Evolutionary conservation across 2,113 vertebrate species (phyloP).

Genomic region (Labeo catla): DNA sequence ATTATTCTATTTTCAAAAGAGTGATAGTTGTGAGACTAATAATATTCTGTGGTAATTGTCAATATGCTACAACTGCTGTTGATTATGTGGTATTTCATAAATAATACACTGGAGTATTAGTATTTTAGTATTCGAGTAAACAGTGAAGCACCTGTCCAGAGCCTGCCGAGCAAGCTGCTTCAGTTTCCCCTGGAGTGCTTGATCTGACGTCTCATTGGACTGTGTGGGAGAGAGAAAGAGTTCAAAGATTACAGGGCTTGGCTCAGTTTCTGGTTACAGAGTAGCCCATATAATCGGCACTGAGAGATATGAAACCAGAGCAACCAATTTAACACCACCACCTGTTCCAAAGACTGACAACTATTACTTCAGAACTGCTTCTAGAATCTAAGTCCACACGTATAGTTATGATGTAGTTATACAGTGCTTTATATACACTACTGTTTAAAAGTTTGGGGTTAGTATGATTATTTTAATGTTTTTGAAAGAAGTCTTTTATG

Average conservation of each 20-base stretch:
- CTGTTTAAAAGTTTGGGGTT: background rate
- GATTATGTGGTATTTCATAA: background rate
- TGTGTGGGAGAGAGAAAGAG: slow-evolving; percentile 63
- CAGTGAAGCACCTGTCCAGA: slow-evolving; percentile 83
- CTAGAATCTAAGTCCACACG: background rate
- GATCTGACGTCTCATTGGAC: slow-evolving; percentile 92
- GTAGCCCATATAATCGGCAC: slow-evolving; percentile 12
- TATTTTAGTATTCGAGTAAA: background rate
- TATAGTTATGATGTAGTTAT: background rate
- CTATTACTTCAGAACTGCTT: background rate
- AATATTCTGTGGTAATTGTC: background rate
- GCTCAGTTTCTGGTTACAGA: slow-evolving; percentile 29
- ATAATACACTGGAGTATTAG: background rate
- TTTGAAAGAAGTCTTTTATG: background rate
- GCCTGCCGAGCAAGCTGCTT: slow-evolving; percentile 97
- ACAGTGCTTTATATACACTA: background rate
- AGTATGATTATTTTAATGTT: no score
- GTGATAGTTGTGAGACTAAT: background rate
- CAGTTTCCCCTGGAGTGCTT: slow-evolving; percentile 88
- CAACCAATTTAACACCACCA: slow-evolving; percentile 8
- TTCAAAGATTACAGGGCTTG: background rate
- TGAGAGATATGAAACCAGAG: slow-evolving; percentile 22
- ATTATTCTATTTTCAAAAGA: background rate
- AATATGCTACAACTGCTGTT: background rate
- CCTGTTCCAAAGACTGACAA: slow-evolving; percentile 5